Percentiles rank a stretch among this genome's conserved stretches.
Evolutionary conservation across 1,140 invertebrate genomes (phyloP).

Genomic region (Drosophila takahashii): DNA sequence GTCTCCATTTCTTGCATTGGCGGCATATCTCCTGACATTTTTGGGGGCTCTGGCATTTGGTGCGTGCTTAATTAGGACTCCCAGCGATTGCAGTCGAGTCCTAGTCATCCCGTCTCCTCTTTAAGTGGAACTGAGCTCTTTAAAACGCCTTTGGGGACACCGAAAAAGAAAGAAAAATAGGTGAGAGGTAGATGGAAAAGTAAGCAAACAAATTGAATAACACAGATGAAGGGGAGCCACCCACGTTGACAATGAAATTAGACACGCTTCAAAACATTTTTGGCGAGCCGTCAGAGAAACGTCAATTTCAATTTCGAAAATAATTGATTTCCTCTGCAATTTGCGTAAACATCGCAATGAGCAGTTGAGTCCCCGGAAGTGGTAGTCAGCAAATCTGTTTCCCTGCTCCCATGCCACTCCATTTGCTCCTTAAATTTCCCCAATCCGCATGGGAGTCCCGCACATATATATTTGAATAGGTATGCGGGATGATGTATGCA

Average conservation of each 20-base stretch:
- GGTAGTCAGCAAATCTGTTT: conserved; percentile 39
- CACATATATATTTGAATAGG: conserved; percentile 5
- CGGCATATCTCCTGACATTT: conserved; percentile 53
- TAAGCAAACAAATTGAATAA: conserved; percentile 35
- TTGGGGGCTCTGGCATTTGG: conserved; percentile 41
- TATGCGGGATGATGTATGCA: conserved; percentile 54
- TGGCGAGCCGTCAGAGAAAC: conserved; percentile 76
- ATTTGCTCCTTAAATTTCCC: conserved; percentile 10
- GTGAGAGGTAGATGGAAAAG: neutral
- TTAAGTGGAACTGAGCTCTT: conserved; percentile 25
- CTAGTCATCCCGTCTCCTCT: neutral
- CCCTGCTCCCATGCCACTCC: conserved; percentile 4
- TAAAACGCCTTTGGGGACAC: conserved; percentile 27
- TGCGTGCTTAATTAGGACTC: conserved; percentile 73
- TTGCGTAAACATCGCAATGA: conserved; percentile 75
- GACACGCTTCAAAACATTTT: conserved; percentile 80
- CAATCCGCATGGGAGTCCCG: conserved; percentile 19
- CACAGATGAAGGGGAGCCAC: neutral
- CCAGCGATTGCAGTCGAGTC: conserved; percentile 15
- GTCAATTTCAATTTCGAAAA: conserved; percentile 79
- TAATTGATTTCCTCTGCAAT: conserved; percentile 78
- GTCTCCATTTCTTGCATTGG: conserved; percentile 27
- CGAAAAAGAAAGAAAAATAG: neutral
- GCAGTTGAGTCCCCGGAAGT: conserved; percentile 54
- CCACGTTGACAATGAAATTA: conserved; percentile 76